These are phyloP conservation scores for Pseudochromis fuscus DNA, from an alignment of 2,797 vertebrate species.

Conservation along the genomic window DNA sequence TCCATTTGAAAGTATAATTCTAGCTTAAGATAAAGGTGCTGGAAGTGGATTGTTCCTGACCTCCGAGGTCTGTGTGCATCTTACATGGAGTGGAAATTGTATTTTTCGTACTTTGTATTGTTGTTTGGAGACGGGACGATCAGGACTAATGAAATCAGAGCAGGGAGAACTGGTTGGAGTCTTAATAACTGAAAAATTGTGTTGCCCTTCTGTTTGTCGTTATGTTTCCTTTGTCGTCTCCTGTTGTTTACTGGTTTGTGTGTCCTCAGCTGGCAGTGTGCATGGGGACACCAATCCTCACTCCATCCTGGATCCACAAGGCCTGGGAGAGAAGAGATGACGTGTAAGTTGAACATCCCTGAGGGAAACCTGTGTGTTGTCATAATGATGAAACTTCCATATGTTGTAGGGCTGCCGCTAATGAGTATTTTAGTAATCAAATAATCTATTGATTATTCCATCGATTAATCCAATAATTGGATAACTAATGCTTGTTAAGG, in stretches of 20 bases:
- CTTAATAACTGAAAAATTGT: not conserved
- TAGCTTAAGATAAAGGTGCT: constrained; percentile 18
- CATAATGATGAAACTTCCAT: not conserved
- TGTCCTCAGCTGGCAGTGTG: constrained; percentile 92
- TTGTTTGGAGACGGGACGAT: constrained; percentile 33
- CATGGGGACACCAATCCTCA: constrained; percentile 95
- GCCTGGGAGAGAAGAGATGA: constrained; percentile 94
- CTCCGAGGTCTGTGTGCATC: not conserved
- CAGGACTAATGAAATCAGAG: constrained; percentile 42
- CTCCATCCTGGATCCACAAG: constrained; percentile 93
- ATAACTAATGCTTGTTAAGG: too few species aligned
- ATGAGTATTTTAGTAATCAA: too few species aligned
- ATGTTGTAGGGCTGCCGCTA: too few species aligned
- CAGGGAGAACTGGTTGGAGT: not conserved
- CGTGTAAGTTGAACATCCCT: constrained; percentile 83
- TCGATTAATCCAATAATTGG: too few species aligned
- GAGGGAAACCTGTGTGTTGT: not conserved
- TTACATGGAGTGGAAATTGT: constrained; percentile 32
- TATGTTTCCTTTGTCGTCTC: not conserved
- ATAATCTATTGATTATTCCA: too few species aligned
- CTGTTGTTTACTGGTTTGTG: not conserved
- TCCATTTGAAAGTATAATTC: constrained; percentile 35
- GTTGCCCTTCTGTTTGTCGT: not conserved
- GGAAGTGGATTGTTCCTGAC: constrained; percentile 8
- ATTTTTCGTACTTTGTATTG: constrained; percentile 17